Base-by-base conservation (phyloP, 2,113 vertebrate species). In the Salvelinus namaycush region DNA sequence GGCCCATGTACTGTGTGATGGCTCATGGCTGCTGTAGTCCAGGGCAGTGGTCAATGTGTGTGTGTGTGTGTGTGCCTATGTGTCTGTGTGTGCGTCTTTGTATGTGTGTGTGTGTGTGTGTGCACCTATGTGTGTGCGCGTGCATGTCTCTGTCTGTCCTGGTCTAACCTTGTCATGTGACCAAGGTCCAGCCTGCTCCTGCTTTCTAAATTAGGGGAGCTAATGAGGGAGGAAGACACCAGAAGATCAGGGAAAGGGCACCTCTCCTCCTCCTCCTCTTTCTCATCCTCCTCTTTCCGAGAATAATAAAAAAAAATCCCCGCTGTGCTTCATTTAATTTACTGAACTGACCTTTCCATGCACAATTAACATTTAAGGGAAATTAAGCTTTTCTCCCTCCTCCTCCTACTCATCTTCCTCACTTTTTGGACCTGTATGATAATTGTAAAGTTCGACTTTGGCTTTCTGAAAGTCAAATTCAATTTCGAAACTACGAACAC, bases 341-440 rank as follows among this genome's bases (percentile, higher is more conserved):
- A 92, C 91, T 93, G 90, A 85, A 83, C 87, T 95, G 94, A 95
- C 94, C 91, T 96, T 96, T 93, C 93, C 83, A 82, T 89, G 83
- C 91, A 92, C 92, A 95, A 92, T 96, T 96, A 95, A 95, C 94
- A 95, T 96, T 96, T 95, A 92, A 93, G 92, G 86, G 89, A 93
- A 94, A 93, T 80, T 88, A 91, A 90, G 85, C 87, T 91, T 92
- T 71, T 74, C 84, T 82, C 77, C 76, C 76, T 87, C 87, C 78
- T 79, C 79, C 80, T 62, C 20, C 80, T 62, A 13, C 54, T 20
- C 78, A 80, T 86, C 78, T 87, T 83, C 87, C 84, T 83, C 79
- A 89, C 65, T 34, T n/a, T 24, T 64, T 77, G 68, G 49, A 18
- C 62, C 75, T 68, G 75, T 76, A 34, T 77, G 31, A 70, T 74